Evolutionary conservation across 1,140 invertebrate species (phyloP), one percentile per base, ranked within the genome.

Genomic region (Acromyrmex charruanus): DNA sequence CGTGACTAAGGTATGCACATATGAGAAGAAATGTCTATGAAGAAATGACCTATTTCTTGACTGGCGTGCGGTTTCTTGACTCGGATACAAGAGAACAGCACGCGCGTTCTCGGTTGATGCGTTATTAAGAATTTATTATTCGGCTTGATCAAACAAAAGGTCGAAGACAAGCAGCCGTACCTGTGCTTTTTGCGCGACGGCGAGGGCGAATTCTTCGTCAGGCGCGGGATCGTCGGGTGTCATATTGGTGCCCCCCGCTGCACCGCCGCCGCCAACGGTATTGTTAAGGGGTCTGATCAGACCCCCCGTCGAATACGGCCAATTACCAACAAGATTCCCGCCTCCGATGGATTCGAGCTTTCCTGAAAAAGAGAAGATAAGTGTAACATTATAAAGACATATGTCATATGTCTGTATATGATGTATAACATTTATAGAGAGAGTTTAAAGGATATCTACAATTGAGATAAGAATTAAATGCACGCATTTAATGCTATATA

Each of bases 191-290:
- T 93, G 93, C 12, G 90, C 51, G 51, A 92, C 71, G 21, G 93
- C 91, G 28, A 92, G 31, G 25, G 92, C 87, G 44, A 93, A 93
- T 49, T 94, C 93, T 87, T 94, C 93, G 72, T 94, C 93, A 59
- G 87, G 88, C 10, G 88, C 89, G 31, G 88, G 87, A 87, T 93
- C 93, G 44, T 94, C 92, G 65, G 92, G 90, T 44, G 81, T 91
- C 93, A 94, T 94, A 65, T 91, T 94, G 87, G 72, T 71, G 80
- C 81, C 84, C 87, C 86, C 91, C 65, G 87, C 71, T 65, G 69
- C 86, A 79, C 31, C 71, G 63, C 77, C 55, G 87, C 85, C 86
- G 68, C 81, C 85, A 68, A 68, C 55, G 53, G 77, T 87, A 86
- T 72, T 77, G 81, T 86, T 86, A 71, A 86, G 55, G 77, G 79